A percentile compares a stretch with the other conserved stretches of the same genome.
Evolutionary conservation across 2,888 invertebrate genomes (phyloP).

Genomic region (Bombylius major): DNA sequence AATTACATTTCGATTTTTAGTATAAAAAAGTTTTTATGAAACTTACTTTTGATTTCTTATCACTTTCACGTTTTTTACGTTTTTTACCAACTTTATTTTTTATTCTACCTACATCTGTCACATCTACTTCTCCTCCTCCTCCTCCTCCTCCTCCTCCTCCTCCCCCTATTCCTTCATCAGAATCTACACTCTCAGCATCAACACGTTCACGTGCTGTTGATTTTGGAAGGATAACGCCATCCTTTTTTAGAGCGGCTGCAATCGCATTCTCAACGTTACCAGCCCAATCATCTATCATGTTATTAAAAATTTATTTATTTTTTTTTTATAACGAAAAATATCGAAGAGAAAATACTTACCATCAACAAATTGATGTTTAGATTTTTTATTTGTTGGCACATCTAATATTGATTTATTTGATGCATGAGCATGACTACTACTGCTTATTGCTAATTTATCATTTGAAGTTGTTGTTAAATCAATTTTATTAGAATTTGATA

Average conservation of each 20-base stretch:
- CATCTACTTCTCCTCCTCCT: too few species aligned
- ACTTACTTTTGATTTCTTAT: slow-evolving; percentile 20
- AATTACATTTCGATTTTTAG: too few species aligned
- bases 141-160: too few species aligned
- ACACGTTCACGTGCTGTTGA: slow-evolving; percentile 38
- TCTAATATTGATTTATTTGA: background rate
- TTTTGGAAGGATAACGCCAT: slow-evolving; percentile 38
- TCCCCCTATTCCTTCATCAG: background rate
- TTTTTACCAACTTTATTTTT: slow-evolving; percentile 26
- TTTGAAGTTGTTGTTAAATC: background rate
- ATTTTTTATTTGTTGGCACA: background rate
- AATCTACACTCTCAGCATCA: slow-evolving; percentile 39
- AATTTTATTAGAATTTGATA: background rate
- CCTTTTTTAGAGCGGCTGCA: slow-evolving; percentile 60
- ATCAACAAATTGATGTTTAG: background rate
- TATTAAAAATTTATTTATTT: background rate
- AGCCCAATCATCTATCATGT: slow-evolving; percentile 55
- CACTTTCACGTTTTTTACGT: slow-evolving; percentile 23
- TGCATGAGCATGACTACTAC: background rate
- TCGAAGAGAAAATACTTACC: slow-evolving; percentile 26
- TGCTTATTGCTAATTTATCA: background rate
- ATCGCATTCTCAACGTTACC: slow-evolving; percentile 67
- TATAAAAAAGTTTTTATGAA: background rate
- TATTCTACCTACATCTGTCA: slow-evolving; percentile 3
- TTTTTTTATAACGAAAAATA: background rate